Evolutionary conservation across 2,888 invertebrate genomes (phyloP).

Genomic region (Eurois occulta): DNA sequence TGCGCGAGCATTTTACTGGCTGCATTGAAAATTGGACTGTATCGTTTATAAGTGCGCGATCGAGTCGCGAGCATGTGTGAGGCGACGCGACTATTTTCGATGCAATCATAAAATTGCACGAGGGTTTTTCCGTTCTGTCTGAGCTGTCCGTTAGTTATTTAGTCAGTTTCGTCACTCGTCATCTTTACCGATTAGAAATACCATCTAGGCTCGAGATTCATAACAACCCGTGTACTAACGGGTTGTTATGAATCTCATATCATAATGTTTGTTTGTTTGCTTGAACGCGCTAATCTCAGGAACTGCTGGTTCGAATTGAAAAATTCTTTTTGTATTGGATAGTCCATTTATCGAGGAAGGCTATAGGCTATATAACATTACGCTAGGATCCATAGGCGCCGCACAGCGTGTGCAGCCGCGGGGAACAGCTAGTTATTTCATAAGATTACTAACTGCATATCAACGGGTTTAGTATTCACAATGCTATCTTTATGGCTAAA

Average conservation of each 20-base stretch:
- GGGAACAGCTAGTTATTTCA: too few relatives aligned
- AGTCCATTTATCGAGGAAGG: too few relatives aligned
- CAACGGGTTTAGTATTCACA: background rate
- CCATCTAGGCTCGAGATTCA: background rate
- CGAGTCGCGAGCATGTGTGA: background rate
- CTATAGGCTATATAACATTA: too few relatives aligned
- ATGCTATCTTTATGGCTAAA: slow-evolving; percentile 17
- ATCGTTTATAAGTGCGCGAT: background rate
- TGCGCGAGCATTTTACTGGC: background rate
- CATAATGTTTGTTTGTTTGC: too few relatives aligned
- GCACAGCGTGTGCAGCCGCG: too few relatives aligned
- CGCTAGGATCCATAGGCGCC: too few relatives aligned
- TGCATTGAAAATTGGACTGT: background rate
- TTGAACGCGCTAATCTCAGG: too few relatives aligned
- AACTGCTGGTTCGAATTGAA: too few relatives aligned
- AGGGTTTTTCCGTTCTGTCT: background rate
- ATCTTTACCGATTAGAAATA: background rate
- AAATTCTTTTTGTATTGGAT: too few relatives aligned
- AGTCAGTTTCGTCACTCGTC: background rate
- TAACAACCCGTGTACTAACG: too few relatives aligned
- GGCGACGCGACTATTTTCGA: background rate
- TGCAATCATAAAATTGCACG: background rate
- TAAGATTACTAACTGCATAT: background rate
- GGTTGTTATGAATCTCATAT: background rate
- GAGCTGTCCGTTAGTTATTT: background rate